phyloP scores from a whole-genome alignment of 2,888 invertebrate genomes.

The Sarcophaga carnaria region DNA sequence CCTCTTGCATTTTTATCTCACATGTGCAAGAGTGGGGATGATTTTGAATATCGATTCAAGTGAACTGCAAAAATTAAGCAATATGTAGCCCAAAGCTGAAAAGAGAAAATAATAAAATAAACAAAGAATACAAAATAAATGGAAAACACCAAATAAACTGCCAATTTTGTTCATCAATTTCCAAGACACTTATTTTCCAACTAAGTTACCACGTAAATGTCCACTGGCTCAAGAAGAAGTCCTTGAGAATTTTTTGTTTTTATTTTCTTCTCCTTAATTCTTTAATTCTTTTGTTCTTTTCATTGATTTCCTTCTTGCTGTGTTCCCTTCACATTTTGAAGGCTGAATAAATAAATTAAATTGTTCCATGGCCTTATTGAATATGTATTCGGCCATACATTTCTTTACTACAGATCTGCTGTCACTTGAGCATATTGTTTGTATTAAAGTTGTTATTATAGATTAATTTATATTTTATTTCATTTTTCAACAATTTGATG shows the following conservation, averaged over 20 bases:
- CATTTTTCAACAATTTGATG: constrained; percentile 25
- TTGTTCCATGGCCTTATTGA: neutral
- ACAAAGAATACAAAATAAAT: no score
- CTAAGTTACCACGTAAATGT: constrained; percentile 43
- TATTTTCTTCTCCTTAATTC: neutral
- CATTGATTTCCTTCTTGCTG: neutral
- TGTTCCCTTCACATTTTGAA: neutral
- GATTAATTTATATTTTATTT: constrained; percentile 38
- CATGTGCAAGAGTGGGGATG: no score
- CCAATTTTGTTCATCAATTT: constrained; percentile 44
- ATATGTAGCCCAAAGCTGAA: no score
- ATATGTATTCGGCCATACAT: constrained; percentile 6
- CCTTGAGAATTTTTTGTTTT: constrained; percentile 26
- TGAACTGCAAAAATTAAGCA: no score
- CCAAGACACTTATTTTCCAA: constrained; percentile 34
- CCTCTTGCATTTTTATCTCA: no score
- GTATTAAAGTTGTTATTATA: constrained; percentile 30
- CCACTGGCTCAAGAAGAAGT: constrained; percentile 1
- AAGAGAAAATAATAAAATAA: no score
- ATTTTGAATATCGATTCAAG: no score
- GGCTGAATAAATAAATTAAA: constrained; percentile 20
- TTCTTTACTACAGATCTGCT: constrained; percentile 10
- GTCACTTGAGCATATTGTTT: constrained; percentile 28
- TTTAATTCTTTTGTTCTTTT: constrained; percentile 2
- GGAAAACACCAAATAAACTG: constrained; percentile 31